Evolutionary conservation across 1,140 invertebrate genomes (phyloP), one percentile per base, ranked within the genome.

Genomic region (Zaprionus inermis): DNA sequence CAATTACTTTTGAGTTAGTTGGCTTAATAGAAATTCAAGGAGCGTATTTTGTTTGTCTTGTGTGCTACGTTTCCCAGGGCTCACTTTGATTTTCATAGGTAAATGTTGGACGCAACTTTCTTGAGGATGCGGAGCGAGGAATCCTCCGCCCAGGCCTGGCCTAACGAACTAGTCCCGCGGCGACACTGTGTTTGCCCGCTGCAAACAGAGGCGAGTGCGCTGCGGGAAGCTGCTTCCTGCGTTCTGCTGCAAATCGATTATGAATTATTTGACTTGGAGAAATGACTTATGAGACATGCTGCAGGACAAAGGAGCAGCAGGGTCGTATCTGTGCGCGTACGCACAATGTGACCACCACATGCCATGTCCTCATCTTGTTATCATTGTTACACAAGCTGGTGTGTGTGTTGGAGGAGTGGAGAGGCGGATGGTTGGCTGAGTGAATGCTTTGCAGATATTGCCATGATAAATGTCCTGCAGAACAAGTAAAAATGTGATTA

Each of bases 211-310:
- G 44, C 28, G 18, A 55, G 18, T 52, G 10, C 38, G 28, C 38
- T 57, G 1, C 6, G 36, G 28, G 44, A 54, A 67, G 55, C 49
- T 38, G n/a, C n/a, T n/a, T n/a, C n/a, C n/a, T n/a, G 41, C 30
- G 41, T 41, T 14, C 56, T 61, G 76, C 56, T 75, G 59, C 72
- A 79, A 90, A 91, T 91, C 90, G 89, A 91, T 91, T 91, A 90
- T 91, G 89, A 91, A 90, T 91, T 91, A 91, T 91, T 91, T 86
- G 84, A 91, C 81, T 81, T 85, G 76, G 60, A 78, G 80, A 83
- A 91, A 91, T 91, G 89, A 91, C 89, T 91, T 91, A 86, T 86
- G 84, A 91, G 89, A 91, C 81, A 76, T 73, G 68, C 63, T 59
- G 56, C 49, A 79, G 71, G 70, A 72, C 76, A 82, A 76, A 51